phyloP scores from a whole-genome alignment of 2,113 vertebrate genomes.

The Oreochromis aureus region DNA sequence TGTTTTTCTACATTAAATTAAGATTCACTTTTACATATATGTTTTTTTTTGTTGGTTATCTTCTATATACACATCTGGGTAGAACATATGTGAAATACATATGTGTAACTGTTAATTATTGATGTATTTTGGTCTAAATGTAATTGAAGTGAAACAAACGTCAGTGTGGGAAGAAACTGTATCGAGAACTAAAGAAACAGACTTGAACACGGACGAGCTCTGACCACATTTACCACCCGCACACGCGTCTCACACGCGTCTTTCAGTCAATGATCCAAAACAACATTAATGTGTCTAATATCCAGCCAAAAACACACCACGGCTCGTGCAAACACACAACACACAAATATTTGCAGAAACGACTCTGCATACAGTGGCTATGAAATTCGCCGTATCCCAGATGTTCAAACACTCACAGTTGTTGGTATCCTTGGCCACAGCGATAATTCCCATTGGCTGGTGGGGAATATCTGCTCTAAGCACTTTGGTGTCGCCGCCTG shows the following conservation, averaged over 20 bases:
- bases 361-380: background rate
- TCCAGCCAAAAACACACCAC: accelerated
- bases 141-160: background rate
- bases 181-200: background rate
- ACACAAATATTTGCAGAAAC: slow-evolving; percentile 12
- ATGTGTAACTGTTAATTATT: background rate
- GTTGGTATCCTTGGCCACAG: slow-evolving; percentile 92
- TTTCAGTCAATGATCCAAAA: background rate
- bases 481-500: slow-evolving; percentile 89
- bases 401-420: slow-evolving; percentile 83
- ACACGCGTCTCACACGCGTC: background rate
- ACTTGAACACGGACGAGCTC: background rate
- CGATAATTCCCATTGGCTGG: slow-evolving; percentile 96
- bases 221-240: background rate
- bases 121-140: background rate
- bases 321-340: background rate
- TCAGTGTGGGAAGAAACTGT: background rate
- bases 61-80: no score
- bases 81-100: background rate
- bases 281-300: background rate
- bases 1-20: slow-evolving; percentile 3
- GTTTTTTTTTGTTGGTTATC: background rate
- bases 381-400: background rate
- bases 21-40: background rate
- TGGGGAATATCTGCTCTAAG: slow-evolving; percentile 93